Conservation (phyloP, 2,113 vertebrate species). For the Stegostoma tigrinum region DNA sequence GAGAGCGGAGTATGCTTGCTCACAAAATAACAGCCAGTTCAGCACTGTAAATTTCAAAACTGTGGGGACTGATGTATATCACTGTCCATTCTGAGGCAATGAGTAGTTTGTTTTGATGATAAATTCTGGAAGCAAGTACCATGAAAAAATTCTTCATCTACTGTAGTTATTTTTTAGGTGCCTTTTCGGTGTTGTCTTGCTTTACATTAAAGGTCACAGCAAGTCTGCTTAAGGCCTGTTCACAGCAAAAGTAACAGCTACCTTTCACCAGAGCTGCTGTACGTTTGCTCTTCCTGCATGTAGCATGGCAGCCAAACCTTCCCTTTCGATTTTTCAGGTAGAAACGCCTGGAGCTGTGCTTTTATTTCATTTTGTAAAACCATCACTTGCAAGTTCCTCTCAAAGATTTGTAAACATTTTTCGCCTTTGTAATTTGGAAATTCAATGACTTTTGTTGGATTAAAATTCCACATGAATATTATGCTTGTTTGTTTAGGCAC, state of each 20-base stretch:
- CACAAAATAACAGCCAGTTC: conserved; percentile 51
- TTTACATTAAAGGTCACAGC: conserved; percentile 70
- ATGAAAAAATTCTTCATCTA: conserved; percentile 64
- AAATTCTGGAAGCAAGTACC: conserved; percentile 64
- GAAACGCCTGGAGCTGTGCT: not conserved
- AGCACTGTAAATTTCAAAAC: conserved; percentile 68
- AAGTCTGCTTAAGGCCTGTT: conserved; percentile 42
- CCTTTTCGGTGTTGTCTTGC: conserved; percentile 68
- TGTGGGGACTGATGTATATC: conserved; percentile 65
- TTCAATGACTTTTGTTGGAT: not conserved
- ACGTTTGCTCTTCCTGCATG: not conserved
- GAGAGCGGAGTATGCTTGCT: conserved; percentile 60
- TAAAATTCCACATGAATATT: not conserved
- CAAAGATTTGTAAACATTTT: not conserved
- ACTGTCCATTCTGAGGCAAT: conserved; percentile 65
- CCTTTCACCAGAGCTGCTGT: not conserved
- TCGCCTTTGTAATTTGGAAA: not conserved
- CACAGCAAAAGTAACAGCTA: not conserved
- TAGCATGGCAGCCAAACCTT: not conserved
- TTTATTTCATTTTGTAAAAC: not conserved
- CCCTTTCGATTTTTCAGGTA: not conserved
- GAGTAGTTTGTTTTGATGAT: conserved; percentile 77
- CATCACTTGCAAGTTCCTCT: not conserved
- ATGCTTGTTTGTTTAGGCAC: not conserved
- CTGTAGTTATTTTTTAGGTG: conserved; percentile 52